Base-by-base conservation (phyloP, 2,113 vertebrate genomes). In the Xiphophorus maculatus region DNA sequence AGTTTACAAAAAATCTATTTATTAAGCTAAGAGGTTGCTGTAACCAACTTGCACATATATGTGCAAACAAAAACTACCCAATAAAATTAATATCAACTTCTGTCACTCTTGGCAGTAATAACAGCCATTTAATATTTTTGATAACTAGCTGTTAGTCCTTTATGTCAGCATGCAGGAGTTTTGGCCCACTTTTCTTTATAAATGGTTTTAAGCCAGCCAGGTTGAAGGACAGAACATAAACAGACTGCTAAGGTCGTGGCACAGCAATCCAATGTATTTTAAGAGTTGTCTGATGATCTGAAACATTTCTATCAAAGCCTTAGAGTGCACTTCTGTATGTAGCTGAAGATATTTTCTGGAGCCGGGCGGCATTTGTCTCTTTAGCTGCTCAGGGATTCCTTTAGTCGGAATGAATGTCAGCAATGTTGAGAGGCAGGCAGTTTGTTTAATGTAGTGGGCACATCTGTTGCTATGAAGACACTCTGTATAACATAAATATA, bases 391-490 rank as follows among this genome's bases (percentile, higher is more conserved):
- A 81, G 88, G 85, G 84, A 84, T 89, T 90, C 86, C 88, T 80
- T 90, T 74, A 90, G 62, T 69, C 81, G 89, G 89, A 92, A 89
- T 87, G 83, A 89, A 90, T 91, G 79, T 86, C 63, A 77, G 84
- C 74, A 77, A 89, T 90, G 87, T 69, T 63, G 73, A 82, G 61
- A 76, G 69, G 80, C 69, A 82, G 80, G 86, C 75, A 78, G 87
- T 83, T 88, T 90, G 85, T 93, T 87, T 87, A 85, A 86, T 79
- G 67, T 77, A 71, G 63, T 51, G 71, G 85, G 78, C 84, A 83
- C 82, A 80, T 77, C 66, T 72, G 83, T 74, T 84, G 80, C 79
- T 61, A 40, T 82, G 69, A 84, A 60, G 35, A 84, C 61, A 72
- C 72, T 4, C 66, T 27, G 60, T 69, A 73, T 73, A 66, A 76